These are phyloP conservation scores for Atethmia centrago DNA, from an alignment of 2,888 invertebrate species.

Conservation along the genomic window DNA sequence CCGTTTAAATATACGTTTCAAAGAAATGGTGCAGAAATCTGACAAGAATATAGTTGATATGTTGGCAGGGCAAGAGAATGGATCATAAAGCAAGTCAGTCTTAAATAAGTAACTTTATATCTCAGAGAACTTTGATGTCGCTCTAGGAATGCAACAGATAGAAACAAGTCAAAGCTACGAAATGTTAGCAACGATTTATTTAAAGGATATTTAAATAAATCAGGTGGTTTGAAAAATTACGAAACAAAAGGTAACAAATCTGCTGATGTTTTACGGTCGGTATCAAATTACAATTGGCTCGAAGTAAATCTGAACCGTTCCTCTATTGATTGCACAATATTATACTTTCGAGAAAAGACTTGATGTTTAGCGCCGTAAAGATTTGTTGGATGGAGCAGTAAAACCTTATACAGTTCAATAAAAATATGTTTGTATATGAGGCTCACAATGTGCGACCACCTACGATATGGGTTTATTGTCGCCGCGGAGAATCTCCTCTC, in stretches of 20 bases:
- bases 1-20: conserved; percentile 49
- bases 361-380: conserved; percentile 76
- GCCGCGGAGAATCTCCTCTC: conserved; percentile 72
- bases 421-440: conserved; percentile 83
- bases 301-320: conserved; percentile 71
- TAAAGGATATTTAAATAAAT: conserved; percentile 33
- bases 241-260: conserved; percentile 63
- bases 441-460: conserved; percentile 81
- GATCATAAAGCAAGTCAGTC: conserved; percentile 70
- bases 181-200: conserved; percentile 28
- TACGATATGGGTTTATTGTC: conserved; percentile 82
- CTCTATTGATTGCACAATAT: conserved; percentile 73
- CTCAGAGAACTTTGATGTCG: conserved; percentile 56
- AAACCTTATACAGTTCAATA: conserved; percentile 85
- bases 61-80: conserved; percentile 64
- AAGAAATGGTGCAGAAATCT: conserved; percentile 58
- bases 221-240: conserved; percentile 22
- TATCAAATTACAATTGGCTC: conserved; percentile 67
- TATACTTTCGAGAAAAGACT: conserved; percentile 72
- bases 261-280: conserved; percentile 46
- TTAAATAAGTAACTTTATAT: conserved; percentile 67
- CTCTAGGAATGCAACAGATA: conserved; percentile 49
- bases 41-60: conserved; percentile 54
- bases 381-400: conserved; percentile 81
- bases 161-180: conserved; percentile 45